A percentile compares a stretch with the other conserved stretches of the same genome.
These are phyloP conservation scores for Synergus itoensis DNA, from an alignment of 2,888 invertebrate species.

Conservation along the genomic window DNA sequence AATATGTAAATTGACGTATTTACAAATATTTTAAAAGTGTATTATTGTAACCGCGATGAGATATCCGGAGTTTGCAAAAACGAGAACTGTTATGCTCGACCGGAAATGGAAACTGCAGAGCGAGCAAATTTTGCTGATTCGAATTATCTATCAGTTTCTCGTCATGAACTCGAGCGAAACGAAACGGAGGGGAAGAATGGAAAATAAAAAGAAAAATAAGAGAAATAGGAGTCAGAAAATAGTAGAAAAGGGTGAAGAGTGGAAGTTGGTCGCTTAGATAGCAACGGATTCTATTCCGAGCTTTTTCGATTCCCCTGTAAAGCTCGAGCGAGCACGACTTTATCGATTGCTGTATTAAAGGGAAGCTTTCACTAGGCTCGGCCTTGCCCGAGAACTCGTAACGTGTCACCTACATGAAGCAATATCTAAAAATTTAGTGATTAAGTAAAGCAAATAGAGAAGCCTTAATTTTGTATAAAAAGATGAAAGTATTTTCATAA, in stretches of 20 bases:
- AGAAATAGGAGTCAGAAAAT: constrained; percentile 61
- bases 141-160: constrained; percentile 24
- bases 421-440: too few relatives aligned
- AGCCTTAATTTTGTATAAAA: too few relatives aligned
- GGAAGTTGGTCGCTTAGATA: constrained; percentile 70
- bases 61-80: background rate
- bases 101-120: background rate
- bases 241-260: constrained; percentile 55
- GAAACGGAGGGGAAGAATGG: constrained; percentile 42
- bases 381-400: constrained; percentile 57
- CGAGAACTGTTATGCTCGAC: background rate
- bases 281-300: constrained; percentile 78
- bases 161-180: constrained; percentile 55
- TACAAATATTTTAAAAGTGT: background rate
- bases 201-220: constrained; percentile 47
- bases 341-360: constrained; percentile 73
- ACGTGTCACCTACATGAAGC: constrained; percentile 17
- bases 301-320: constrained; percentile 59
- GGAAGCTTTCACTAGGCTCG: constrained; percentile 64
- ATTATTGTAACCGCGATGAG: background rate
- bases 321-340: constrained; percentile 71
- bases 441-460: too few relatives aligned
- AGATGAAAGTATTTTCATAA: too few relatives aligned
- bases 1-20: background rate
- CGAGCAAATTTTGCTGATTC: background rate